A percentile compares a stretch with the other conserved stretches of the same genome.
Conservation (phyloP, 2,888 invertebrate genomes). For the Aproaerema taeniolella region DNA sequence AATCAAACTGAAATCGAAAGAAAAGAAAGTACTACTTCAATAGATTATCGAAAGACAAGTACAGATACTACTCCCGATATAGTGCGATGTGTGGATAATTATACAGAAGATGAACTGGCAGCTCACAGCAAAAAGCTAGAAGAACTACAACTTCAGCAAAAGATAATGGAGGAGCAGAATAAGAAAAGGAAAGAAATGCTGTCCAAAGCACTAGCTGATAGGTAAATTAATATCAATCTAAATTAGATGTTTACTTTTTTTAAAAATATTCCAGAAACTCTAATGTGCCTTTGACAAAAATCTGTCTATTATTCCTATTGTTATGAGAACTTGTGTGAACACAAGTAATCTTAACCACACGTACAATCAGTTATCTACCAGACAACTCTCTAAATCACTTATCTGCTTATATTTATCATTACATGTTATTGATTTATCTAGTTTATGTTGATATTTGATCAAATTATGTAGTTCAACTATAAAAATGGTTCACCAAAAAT, state of each 20-base stretch:
- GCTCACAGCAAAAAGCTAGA: conserved; percentile 77
- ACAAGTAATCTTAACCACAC: too few species aligned
- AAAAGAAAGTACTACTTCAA: conserved; percentile 14
- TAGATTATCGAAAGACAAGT: conserved; percentile 30
- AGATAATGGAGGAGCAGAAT: conserved; percentile 88
- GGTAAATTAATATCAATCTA: conserved; percentile 67
- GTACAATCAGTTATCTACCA: too few species aligned
- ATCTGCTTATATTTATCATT: too few species aligned
- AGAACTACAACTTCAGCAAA: conserved; percentile 83
- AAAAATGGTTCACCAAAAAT: conserved; percentile 33
- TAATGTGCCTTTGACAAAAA: too few species aligned
- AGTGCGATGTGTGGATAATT: conserved; percentile 48
- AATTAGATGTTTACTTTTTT: too few species aligned
- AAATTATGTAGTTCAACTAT: neutral
- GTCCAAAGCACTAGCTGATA: conserved; percentile 84
- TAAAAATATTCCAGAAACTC: too few species aligned
- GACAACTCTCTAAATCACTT: too few species aligned
- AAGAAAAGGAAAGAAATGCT: conserved; percentile 85
- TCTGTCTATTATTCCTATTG: too few species aligned
- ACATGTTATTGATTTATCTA: neutral
- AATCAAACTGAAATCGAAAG: conserved; percentile 24
- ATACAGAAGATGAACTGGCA: conserved; percentile 51
- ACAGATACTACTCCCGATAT: conserved; percentile 43
- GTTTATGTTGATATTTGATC: neutral
- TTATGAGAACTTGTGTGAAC: too few species aligned